Evolutionary conservation across 2,113 vertebrate species (phyloP).

Genomic region (Nothobranchius kuhntae): DNA sequence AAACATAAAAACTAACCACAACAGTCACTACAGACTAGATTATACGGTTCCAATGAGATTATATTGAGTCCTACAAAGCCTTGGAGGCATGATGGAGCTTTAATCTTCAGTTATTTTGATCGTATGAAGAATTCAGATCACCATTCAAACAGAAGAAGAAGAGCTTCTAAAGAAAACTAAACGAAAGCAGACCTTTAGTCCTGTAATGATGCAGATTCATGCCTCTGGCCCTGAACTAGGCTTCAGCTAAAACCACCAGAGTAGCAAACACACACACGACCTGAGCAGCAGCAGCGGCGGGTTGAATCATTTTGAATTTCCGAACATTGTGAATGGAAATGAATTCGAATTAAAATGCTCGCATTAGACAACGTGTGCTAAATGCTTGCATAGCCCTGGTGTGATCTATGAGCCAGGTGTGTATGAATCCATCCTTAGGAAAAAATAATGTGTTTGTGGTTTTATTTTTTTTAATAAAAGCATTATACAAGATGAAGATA

Average conservation of each 20-base stretch:
- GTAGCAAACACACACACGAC: slow-evolving; percentile 23
- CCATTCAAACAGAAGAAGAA: background rate
- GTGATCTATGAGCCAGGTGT: background rate
- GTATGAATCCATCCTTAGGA: background rate
- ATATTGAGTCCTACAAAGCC: slow-evolving; percentile 14
- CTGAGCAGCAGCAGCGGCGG: slow-evolving; percentile 34
- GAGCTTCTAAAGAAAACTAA: background rate
- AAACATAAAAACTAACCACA: background rate
- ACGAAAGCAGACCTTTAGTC: background rate
- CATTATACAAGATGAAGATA: background rate
- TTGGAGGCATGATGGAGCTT: slow-evolving; percentile 36
- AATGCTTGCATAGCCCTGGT: slow-evolving; percentile 12
- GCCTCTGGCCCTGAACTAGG: slow-evolving; percentile 45
- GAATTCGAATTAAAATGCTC: slow-evolving; percentile 9
- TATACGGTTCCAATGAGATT: background rate
- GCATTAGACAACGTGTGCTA: slow-evolving; percentile 3
- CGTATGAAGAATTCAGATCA: background rate
- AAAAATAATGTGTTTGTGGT: no score
- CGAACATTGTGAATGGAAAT: slow-evolving; percentile 50
- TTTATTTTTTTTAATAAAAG: no score
- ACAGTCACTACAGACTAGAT: slow-evolving; percentile 3
- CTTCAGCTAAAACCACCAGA: slow-evolving; percentile 44
- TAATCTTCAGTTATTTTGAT: background rate
- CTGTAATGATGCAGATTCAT: slow-evolving; percentile 36
- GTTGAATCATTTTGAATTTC: slow-evolving; percentile 63